Evolutionary conservation across 2,113 vertebrate genomes (phyloP).

Genomic region (Fregata magnificens): DNA sequence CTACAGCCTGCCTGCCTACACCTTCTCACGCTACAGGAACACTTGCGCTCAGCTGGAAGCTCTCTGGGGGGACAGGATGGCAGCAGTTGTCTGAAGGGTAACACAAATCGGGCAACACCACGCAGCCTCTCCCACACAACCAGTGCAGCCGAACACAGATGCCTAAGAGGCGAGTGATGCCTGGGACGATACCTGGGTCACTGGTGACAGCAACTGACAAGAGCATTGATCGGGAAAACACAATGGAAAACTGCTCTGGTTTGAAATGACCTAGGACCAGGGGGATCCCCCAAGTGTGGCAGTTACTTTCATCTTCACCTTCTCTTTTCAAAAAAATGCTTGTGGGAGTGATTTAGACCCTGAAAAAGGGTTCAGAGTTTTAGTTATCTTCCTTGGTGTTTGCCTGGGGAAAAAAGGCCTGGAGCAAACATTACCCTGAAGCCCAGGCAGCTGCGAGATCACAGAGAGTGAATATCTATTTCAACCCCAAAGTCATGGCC

Average conservation of each 20-base stretch:
- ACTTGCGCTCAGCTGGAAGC: background rate
- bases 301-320: background rate
- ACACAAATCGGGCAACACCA: background rate
- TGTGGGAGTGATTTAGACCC: background rate
- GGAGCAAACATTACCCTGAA: background rate
- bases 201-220: background rate
- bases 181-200: background rate
- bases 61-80: background rate
- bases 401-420: background rate
- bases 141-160: accelerated
- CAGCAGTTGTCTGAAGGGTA: background rate
- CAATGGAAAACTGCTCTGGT: background rate
- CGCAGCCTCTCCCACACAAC: background rate
- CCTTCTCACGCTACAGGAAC: background rate
- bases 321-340: background rate
- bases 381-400: background rate
- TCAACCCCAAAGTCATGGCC: background rate
- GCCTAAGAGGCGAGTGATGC: background rate
- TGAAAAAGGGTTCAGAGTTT: background rate
- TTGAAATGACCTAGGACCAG: background rate
- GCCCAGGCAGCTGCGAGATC: background rate
- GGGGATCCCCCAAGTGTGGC: background rate
- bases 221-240: background rate
- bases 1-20: background rate
- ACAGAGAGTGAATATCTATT: background rate